Conservation (phyloP, 2,113 vertebrate genomes). For the Pomatorhinus ruficollis region DNA sequence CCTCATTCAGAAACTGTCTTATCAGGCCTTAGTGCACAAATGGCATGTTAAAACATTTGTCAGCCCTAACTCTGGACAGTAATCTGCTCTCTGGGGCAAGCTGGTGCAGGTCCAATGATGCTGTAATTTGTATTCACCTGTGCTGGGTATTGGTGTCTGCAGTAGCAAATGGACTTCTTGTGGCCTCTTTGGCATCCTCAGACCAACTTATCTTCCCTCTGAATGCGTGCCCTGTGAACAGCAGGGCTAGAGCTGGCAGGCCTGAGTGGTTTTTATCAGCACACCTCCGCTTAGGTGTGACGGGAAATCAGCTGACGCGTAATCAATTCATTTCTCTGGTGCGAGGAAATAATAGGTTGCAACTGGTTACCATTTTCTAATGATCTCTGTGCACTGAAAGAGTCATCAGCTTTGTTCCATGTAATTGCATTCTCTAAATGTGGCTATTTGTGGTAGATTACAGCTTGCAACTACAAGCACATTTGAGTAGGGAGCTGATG, state of each 20-base stretch:
- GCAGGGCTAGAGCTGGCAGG: neutral
- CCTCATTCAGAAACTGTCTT: neutral
- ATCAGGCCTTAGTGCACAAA: neutral
- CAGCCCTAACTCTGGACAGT: neutral
- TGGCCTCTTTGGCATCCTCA: neutral
- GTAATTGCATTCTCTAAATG: constrained; percentile 34
- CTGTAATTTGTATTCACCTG: neutral
- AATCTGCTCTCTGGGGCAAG: neutral
- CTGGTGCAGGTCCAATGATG: neutral
- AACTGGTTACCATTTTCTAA: constrained; percentile 30
- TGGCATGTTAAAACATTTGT: neutral
- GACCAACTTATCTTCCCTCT: neutral
- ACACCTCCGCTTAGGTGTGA: neutral
- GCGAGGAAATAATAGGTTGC: constrained; percentile 6
- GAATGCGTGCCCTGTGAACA: neutral
- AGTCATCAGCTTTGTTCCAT: constrained; percentile 56
- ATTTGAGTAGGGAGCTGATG: neutral
- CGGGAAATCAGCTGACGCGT: neutral
- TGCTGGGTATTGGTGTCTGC: neutral
- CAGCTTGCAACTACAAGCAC: neutral
- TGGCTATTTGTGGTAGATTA: constrained; percentile 38
- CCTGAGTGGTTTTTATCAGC: neutral
- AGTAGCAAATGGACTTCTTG: neutral
- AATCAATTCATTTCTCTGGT: constrained; percentile 4
- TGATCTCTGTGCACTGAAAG: constrained; percentile 5